Evolutionary conservation across 2,888 invertebrate species (phyloP).

Genomic region (Macrophya annulata): DNA sequence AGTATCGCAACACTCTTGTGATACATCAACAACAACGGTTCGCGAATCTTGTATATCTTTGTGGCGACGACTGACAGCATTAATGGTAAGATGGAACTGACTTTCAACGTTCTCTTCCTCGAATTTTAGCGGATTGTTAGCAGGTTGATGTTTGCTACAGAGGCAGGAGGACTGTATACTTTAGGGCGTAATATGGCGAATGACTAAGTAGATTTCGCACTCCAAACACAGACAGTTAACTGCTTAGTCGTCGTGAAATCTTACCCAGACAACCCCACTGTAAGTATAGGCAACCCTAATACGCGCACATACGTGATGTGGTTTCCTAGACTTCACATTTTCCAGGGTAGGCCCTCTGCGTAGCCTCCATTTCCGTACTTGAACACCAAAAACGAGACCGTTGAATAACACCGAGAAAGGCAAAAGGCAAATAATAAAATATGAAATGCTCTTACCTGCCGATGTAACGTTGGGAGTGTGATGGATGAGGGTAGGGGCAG

Average conservation of each 20-base stretch:
- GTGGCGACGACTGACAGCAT: slow-evolving; percentile 2
- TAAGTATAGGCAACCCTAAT: slow-evolving; percentile 42
- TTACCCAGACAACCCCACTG: slow-evolving; percentile 13
- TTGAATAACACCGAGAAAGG: not conserved
- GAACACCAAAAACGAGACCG: slow-evolving; percentile 13
- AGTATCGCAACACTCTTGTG: not conserved
- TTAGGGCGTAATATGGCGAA: slow-evolving; percentile 47
- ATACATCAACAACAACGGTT: not conserved
- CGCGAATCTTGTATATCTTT: not conserved
- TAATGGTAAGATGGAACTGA: slow-evolving; percentile 32
- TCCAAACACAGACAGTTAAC: slow-evolving; percentile 49
- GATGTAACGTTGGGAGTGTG: slow-evolving; percentile 65
- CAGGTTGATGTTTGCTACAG: slow-evolving; percentile 15
- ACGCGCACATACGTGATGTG: slow-evolving; percentile 42
- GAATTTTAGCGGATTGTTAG: slow-evolving; percentile 2
- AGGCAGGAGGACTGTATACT: not conserved
- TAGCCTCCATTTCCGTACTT: slow-evolving; percentile 11
- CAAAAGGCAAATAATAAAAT: slow-evolving; percentile 69
- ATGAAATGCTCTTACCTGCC: slow-evolving; percentile 68
- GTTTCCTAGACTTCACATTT: slow-evolving; percentile 38
- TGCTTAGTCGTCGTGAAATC: slow-evolving; percentile 50
- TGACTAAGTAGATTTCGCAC: slow-evolving; percentile 53
- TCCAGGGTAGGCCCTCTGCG: slow-evolving; percentile 4
- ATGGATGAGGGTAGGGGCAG: slow-evolving; percentile 66
- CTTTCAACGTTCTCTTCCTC: slow-evolving; percentile 13